Evolutionary conservation across 2,888 invertebrate species (phyloP), one percentile per base, ranked within the genome.

Genomic region (Drosophila buzzatii): DNA sequence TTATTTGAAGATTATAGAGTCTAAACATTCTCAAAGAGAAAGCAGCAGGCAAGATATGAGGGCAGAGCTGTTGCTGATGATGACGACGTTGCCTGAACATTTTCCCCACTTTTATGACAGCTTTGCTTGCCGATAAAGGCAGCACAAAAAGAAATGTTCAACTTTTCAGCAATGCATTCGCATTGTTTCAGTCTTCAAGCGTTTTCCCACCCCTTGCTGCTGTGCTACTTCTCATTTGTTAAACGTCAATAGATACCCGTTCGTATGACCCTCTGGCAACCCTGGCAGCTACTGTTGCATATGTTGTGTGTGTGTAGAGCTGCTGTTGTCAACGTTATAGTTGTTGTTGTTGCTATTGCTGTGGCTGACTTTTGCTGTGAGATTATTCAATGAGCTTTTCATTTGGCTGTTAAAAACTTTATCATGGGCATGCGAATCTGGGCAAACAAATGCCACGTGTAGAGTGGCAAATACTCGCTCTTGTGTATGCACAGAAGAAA

Each of bases 1-100:
- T 91, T 91, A 91, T 91, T 91, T 90, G 90, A 90, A 91, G 90
- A 91, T 91, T 91, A 91, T 89, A 90, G 91, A 86, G 89, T 91
- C 89, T 90, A 90, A 89, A 90, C 88, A 90, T 89, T 85, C 76
- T 63, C 76, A 70, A 65, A 52, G 41, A 47, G 31, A 18, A 45
- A 37, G 42, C 23, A 60, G 60, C 77, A 73, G 79, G 79, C 79
- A 76, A 79, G 86, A 86, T 83, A 83, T 81, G 89, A 73, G 73
- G 68, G 73, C 59, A 61, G 63, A 61, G 61, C 58, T 69, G 70
- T 65, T 79, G 82, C 60, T 76, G 89, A 82, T 76, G 83, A 62
- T 75, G 83, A 76, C 80, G 88, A 83, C 82, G 81, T 79, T 76
- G 85, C 77, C 85, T 49, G 62, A 66, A 79, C 79, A 90, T 85